phyloP scores from a whole-genome alignment of 2,797 vertebrate genomes.

The Bradypus variegatus region DNA sequence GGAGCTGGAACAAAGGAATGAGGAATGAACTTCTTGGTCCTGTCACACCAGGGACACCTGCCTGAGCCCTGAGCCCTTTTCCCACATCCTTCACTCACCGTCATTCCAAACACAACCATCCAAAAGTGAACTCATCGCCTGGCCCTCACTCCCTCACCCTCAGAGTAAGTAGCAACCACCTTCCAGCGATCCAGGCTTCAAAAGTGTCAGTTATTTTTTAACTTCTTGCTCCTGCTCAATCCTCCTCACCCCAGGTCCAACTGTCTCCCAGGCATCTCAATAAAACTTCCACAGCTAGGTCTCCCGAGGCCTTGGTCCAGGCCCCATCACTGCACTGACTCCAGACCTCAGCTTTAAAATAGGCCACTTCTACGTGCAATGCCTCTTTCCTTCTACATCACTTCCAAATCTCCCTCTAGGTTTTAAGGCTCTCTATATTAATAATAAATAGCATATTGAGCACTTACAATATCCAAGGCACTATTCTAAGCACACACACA shows the following conservation, averaged over 20 bases:
- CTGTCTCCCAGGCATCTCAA: neutral
- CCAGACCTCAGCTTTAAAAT: neutral
- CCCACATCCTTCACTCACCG: too few relatives aligned
- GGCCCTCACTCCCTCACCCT: neutral
- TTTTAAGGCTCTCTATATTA: neutral
- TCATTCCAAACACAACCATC: neutral
- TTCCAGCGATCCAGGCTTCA: neutral
- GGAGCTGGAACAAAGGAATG: neutral
- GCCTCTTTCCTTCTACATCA: neutral
- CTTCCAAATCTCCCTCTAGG: neutral
- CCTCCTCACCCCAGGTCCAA: neutral
- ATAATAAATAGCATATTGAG: neutral
- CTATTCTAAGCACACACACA: neutral
- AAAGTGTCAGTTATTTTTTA: neutral
- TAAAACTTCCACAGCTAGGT: neutral
- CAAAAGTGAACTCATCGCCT: neutral
- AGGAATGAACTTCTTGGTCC: neutral
- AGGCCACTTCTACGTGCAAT: neutral
- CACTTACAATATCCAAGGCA: neutral
- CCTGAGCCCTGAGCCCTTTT: too few relatives aligned
- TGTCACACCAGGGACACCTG: rapidly evolving
- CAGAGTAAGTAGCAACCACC: neutral
- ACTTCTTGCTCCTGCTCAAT: neutral
- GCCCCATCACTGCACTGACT: neutral
- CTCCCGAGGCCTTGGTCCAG: too few relatives aligned